Evolutionary conservation across 1,140 invertebrate genomes (phyloP).

Genomic region (Hydropsyche tenuis): DNA sequence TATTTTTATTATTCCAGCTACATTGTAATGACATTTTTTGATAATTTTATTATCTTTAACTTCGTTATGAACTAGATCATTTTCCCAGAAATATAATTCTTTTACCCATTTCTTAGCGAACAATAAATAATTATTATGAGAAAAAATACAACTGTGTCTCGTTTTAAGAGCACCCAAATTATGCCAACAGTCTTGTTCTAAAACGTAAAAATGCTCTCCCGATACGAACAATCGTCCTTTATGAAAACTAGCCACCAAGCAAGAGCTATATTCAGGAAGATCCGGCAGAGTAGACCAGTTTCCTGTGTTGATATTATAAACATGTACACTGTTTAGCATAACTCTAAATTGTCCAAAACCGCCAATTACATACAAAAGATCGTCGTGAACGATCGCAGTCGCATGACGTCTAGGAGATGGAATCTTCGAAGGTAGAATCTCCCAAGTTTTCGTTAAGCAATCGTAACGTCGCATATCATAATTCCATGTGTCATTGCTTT

Average conservation of each 20-base stretch:
- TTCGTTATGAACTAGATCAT: not conserved
- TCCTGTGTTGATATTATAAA: conserved; percentile 35
- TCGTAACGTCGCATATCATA: conserved; percentile 38
- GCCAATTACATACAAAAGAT: conserved; percentile 42
- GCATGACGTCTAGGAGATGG: conserved; percentile 35
- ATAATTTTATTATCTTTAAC: not conserved
- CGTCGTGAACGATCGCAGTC: conserved; percentile 33
- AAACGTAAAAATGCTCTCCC: conserved; percentile 42
- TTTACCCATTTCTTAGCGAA: conserved; percentile 40
- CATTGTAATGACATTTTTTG: conserved; percentile 34
- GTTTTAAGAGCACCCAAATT: conserved; percentile 24
- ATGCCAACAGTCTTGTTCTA: conserved; percentile 39
- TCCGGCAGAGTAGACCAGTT: conserved; percentile 42
- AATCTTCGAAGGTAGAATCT: conserved; percentile 17
- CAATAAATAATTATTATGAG: conserved; percentile 37
- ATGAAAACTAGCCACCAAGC: conserved; percentile 41
- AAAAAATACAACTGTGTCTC: conserved; percentile 41
- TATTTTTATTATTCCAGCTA: conserved; percentile 19
- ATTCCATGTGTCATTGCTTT: conserved; percentile 42
- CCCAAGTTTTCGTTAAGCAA: conserved; percentile 40
- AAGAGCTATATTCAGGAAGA: conserved; percentile 37
- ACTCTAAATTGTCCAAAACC: conserved; percentile 42
- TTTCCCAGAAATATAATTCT: conserved; percentile 18
- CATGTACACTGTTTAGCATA: conserved; percentile 26
- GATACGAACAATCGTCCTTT: conserved; percentile 44